Conservation (phyloP, 2,888 invertebrate genomes). For the Nomada fabriciana region DNA sequence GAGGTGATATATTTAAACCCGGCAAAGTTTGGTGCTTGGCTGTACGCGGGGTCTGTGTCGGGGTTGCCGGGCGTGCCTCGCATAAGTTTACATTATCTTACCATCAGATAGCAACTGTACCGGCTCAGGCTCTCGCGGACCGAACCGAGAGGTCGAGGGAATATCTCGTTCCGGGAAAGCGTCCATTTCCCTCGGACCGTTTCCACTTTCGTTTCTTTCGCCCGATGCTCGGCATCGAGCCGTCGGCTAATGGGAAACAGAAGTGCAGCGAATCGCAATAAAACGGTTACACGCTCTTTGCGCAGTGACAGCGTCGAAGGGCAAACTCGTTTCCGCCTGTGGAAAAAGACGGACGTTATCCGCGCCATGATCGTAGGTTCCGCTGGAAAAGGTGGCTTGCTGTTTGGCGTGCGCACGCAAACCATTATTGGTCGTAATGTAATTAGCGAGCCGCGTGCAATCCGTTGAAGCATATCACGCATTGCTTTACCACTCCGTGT, state of each 20-base stretch:
- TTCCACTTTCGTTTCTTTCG: background rate
- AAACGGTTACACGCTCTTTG: no score
- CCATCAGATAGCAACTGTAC: conserved; percentile 81
- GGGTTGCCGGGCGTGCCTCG: conserved; percentile 82
- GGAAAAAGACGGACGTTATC: conserved; percentile 6
- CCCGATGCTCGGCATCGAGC: conserved; percentile 12
- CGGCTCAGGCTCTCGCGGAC: conserved; percentile 54
- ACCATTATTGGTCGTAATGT: conserved; percentile 26
- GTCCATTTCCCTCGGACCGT: conserved; percentile 2
- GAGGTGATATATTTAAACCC: conserved; percentile 83
- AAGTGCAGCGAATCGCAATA: no score
- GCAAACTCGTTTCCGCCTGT: background rate
- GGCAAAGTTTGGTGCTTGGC: conserved; percentile 81
- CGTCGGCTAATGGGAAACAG: conserved; percentile 18
- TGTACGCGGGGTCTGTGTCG: conserved; percentile 66
- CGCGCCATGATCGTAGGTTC: conserved; percentile 6
- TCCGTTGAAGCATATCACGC: conserved; percentile 27
- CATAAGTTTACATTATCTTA: conserved; percentile 84
- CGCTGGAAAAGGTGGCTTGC: conserved; percentile 1
- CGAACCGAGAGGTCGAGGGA: conserved; percentile 61
- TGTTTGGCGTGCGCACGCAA: conserved; percentile 33
- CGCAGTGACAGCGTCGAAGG: background rate
- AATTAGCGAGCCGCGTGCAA: conserved; percentile 43
- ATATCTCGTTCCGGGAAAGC: conserved; percentile 52
- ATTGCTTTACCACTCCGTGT: background rate